phyloP scores from a whole-genome alignment of 2,888 invertebrate species.

The Pammene aurita region DNA sequence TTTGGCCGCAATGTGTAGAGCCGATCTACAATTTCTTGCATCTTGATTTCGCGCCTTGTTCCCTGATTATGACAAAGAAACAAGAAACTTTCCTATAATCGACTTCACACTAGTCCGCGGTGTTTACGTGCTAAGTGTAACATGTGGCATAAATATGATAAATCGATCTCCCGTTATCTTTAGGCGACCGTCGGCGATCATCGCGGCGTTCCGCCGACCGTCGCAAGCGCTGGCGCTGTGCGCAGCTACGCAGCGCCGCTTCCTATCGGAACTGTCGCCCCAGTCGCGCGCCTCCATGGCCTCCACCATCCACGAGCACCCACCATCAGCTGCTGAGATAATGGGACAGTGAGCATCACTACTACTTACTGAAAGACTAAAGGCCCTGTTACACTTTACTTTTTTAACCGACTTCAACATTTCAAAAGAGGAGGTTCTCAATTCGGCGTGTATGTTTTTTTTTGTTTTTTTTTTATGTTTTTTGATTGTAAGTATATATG shows the following conservation, averaged over 20 bases:
- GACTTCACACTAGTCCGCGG: too few relatives aligned
- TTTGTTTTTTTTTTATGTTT: too few relatives aligned
- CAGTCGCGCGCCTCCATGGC: conserved; percentile 72
- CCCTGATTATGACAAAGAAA: too few relatives aligned
- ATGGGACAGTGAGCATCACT: conserved; percentile 69
- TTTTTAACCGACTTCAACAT: neutral
- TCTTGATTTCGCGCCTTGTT: too few relatives aligned
- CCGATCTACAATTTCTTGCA: too few relatives aligned
- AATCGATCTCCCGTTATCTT: neutral
- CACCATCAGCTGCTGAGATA: conserved; percentile 72
- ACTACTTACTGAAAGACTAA: neutral
- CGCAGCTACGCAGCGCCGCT: conserved; percentile 78
- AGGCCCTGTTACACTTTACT: too few relatives aligned
- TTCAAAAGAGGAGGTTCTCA: too few relatives aligned
- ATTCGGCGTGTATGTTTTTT: too few relatives aligned
- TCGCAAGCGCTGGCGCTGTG: conserved; percentile 84
- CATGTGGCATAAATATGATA: neutral
- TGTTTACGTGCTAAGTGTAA: too few relatives aligned
- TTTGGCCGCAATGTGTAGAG: too few relatives aligned
- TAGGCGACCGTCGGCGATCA: conserved; percentile 85
- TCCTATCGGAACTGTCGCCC: conserved; percentile 70
- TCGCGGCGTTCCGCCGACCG: conserved; percentile 85
- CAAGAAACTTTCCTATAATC: too few relatives aligned
- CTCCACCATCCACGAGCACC: conserved; percentile 68
- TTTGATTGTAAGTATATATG: too few relatives aligned